These are phyloP conservation scores for Stigmatopora nigra DNA, from an alignment of 2,113 vertebrate species.

Conservation along the genomic window DNA sequence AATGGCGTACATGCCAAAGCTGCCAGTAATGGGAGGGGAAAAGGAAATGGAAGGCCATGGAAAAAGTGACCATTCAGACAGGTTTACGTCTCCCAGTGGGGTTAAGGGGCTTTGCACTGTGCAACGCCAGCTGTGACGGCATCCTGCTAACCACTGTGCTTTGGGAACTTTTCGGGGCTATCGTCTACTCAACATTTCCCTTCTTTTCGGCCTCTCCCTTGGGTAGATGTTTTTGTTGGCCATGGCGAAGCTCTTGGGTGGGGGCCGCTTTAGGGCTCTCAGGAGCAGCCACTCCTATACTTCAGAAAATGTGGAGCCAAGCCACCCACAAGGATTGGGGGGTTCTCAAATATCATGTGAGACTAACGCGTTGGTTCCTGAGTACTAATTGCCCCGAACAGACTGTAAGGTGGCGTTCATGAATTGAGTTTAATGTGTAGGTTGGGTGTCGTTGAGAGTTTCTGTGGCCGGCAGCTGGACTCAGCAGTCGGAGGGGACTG, in stretches of 20 bases:
- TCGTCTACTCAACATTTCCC: conserved; percentile 58
- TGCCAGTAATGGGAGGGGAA: conserved; percentile 64
- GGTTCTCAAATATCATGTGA: conserved; percentile 59
- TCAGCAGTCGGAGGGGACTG: conserved; percentile 43
- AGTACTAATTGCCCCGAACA: conserved; percentile 60
- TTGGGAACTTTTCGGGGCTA: conserved; percentile 60
- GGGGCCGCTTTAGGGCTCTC: conserved; percentile 44
- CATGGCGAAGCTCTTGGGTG: conserved; percentile 61
- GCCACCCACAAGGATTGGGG: conserved; percentile 52
- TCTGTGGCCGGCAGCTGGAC: conserved; percentile 60
- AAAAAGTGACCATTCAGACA: conserved; percentile 74
- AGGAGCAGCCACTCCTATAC: conserved; percentile 44
- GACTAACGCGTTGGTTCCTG: conserved; percentile 58
- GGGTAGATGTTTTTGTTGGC: conserved; percentile 67
- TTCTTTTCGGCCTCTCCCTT: conserved; percentile 55
- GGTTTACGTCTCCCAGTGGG: conserved; percentile 66
- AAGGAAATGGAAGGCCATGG: conserved; percentile 64
- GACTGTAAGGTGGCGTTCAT: conserved; percentile 57
- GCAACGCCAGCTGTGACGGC: conserved; percentile 68
- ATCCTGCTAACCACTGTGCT: conserved; percentile 62
- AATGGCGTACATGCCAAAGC: conserved; percentile 65
- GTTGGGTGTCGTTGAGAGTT: conserved; percentile 62
- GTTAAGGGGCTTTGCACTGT: conserved; percentile 47
- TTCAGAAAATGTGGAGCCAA: conserved; percentile 53
- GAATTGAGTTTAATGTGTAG: conserved; percentile 63